These are phyloP conservation scores for Otus sunia DNA, from an alignment of 2,113 vertebrate species.

Conservation along the genomic window DNA sequence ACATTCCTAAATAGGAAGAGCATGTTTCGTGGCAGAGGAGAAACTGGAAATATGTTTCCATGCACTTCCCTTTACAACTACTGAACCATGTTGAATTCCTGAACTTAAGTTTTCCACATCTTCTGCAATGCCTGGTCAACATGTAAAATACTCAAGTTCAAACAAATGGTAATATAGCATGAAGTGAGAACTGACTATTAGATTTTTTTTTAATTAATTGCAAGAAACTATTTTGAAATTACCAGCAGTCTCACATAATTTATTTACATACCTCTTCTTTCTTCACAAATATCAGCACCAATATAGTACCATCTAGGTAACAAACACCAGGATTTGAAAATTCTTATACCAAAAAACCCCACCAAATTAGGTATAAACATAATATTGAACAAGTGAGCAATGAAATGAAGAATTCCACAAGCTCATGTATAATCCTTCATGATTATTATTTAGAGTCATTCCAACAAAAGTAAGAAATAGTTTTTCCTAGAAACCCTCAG, in stretches of 20 bases:
- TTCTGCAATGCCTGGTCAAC: background rate
- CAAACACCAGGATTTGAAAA: conserved; percentile 12
- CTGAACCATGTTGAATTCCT: background rate
- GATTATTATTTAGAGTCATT: background rate
- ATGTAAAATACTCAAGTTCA: background rate
- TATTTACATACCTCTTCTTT: conserved; percentile 33
- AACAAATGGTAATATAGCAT: background rate
- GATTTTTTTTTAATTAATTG: background rate
- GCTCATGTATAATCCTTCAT: background rate
- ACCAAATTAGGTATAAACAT: background rate
- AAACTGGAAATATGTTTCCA: background rate
- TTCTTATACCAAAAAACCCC: background rate
- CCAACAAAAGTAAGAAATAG: background rate
- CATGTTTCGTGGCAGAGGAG: background rate
- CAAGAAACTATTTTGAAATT: background rate
- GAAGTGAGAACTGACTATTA: background rate
- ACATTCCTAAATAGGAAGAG: background rate
- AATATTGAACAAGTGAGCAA: background rate
- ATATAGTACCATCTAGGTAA: background rate
- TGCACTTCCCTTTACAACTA: background rate
- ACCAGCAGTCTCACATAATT: background rate
- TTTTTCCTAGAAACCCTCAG: background rate
- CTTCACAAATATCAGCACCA: background rate
- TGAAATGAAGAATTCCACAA: background rate
- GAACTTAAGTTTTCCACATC: background rate